phyloP scores from a whole-genome alignment of 2,113 vertebrate genomes.

The Myxocyprinus asiaticus region DNA sequence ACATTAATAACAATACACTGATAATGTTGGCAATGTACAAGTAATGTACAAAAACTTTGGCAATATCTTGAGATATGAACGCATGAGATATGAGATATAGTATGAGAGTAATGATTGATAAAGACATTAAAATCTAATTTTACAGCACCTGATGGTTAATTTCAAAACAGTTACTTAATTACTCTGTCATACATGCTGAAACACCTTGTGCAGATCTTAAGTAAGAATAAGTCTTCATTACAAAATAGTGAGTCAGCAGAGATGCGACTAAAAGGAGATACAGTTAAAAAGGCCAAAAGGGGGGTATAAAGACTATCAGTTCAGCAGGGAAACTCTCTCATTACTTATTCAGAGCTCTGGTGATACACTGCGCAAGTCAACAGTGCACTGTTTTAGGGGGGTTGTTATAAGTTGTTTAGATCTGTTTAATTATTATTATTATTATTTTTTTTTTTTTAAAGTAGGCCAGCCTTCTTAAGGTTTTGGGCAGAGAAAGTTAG shows the following conservation, averaged over 20 bases:
- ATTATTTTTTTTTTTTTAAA: no score
- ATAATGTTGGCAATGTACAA: no score
- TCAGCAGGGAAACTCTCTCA: slow-evolving; percentile 29
- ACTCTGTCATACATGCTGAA: not conserved
- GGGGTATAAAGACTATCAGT: slow-evolving; percentile 39
- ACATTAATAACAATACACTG: not conserved
- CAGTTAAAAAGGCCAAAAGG: not conserved
- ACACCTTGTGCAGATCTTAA: not conserved
- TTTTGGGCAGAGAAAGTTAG: no score
- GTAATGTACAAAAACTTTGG: no score
- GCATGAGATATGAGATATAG: no score
- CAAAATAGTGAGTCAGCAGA: slow-evolving; percentile 35
- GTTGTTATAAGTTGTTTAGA: not conserved
- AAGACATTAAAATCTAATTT: not conserved
- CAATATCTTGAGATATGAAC: no score
- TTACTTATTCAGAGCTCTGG: slow-evolving; percentile 41
- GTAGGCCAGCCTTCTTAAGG: no score
- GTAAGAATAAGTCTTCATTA: slow-evolving; percentile 21
- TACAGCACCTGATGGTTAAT: not conserved
- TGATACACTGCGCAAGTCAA: slow-evolving; percentile 24
- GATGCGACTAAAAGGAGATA: slow-evolving; percentile 7
- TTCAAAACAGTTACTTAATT: not conserved
- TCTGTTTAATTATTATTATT: no score
- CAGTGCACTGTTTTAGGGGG: slow-evolving; percentile 7
- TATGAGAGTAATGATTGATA: not conserved